Evolutionary conservation across 2,888 invertebrate species (phyloP).

Genomic region (Rapana venosa): DNA sequence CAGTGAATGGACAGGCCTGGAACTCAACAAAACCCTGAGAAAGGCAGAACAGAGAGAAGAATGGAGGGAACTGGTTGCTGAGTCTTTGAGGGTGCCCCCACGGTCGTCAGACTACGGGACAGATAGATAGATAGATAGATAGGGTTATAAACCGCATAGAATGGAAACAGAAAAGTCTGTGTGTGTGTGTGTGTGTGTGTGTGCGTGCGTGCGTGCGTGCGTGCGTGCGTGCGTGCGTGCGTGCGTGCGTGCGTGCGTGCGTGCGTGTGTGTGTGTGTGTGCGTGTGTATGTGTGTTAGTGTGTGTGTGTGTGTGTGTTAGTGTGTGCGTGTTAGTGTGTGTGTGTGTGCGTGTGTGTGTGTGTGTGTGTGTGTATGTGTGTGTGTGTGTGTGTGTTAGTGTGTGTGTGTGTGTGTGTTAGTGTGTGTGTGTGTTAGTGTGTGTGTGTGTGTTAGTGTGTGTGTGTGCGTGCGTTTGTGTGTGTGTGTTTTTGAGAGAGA

Average conservation of each 20-base stretch:
- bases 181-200: not conserved
- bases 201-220: not conserved
- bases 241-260: slow-evolving; percentile 1
- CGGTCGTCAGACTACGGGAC: too few relatives aligned
- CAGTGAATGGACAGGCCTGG: too few relatives aligned
- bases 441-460: too few relatives aligned
- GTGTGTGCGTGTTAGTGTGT: slow-evolving; percentile 14
- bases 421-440: not conserved
- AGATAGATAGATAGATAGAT: too few relatives aligned
- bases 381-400: not conserved
- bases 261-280: not conserved
- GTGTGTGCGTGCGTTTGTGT: not conserved
- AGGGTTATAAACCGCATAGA: not conserved
- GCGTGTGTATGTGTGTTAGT: not conserved
- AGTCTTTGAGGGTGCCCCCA: too few relatives aligned
- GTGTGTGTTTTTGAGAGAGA: not conserved
- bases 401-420: not conserved
- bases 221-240: not conserved
- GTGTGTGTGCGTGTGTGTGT: not conserved
- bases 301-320: not conserved
- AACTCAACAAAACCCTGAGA: too few relatives aligned
- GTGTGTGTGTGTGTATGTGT: not conserved
- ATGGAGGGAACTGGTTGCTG: too few relatives aligned
- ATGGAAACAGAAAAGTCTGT: not conserved
- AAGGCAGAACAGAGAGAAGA: too few relatives aligned